Base-by-base conservation (phyloP, 2,797 vertebrate genomes). In the Ispidina lecontei region DNA sequence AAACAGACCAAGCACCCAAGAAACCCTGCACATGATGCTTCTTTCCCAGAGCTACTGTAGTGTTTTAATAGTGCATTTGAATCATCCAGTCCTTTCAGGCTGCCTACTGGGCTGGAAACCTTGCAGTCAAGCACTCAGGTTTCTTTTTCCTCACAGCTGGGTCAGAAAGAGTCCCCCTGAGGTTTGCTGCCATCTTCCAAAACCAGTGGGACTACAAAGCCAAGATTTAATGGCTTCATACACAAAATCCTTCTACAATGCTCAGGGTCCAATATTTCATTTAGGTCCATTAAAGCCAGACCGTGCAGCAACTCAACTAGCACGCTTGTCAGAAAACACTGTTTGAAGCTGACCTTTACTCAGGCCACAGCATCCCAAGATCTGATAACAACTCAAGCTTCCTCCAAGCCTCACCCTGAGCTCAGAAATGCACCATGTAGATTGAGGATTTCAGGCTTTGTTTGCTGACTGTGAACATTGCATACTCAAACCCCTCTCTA, bases 281-380 rank as follows among this genome's bases (percentile, higher is more conserved):
- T 64, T 41, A 55, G 59, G 31, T 54, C 82, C 89, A 93, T 85
- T 87, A 89, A 64, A 82, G 58, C 31, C 60, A 76, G 54, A 49
- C 84, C 65, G 55, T 25, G 10, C 33, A 82, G 74, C 69, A 84
- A 28, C 56, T 82, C 59, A 9, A 28, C 89, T 89, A 83, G 72
- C 68, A 51, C 79, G 47, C 64, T 78, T 71, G 87, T 91, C 92
- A 95, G 89, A 73, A 68, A 63, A 44, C 33, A 15, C 6, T 81
- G 65, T 49, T 71, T 69, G 90, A 87, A 74, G 54, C 69, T 91
- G 93, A 87, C 89, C 91, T 96, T 93, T 69, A 68, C 28, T 75
- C 28, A 64, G 43, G 71, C 65, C 31, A 5, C 65, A 83, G 65
- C 55, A 85, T 44, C 43, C 71, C 0, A 0, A 67, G 68, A 65